Base-by-base conservation (phyloP, 64 coral and sea anemone species). In the Stylophora pistillata region DNA sequence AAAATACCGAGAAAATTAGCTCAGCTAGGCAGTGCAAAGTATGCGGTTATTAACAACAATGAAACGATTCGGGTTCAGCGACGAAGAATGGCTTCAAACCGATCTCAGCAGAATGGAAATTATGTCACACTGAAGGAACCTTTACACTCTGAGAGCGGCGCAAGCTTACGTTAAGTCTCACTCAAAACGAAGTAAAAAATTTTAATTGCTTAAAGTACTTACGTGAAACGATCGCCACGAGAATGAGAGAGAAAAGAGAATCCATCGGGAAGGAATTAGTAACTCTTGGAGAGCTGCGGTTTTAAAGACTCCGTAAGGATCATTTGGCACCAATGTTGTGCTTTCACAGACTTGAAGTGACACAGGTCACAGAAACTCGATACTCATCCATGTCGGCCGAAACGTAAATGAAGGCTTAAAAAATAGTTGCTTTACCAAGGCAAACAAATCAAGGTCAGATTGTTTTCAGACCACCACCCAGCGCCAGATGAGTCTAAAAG, bases 371-470 rank as follows among this genome's bases (percentile, higher is more conserved):
- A 37, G 80, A 84, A 84, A 84, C 61, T 84, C 80, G 62, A 84
- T 84, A 68, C 23, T 11, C 64, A 25, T 12, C 21, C 23, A 26
- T 68, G 37, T 59, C 77, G 77, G 15, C 55, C 55, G 14, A 59
- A 60, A 79, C 15, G n/a, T 54, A 60, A 30, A 57, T 30, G 56
- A 58, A 1, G 53, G 41, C 20, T 84, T 37, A 66, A 78, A 33
- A 69, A 69, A 0, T 68, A 69, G 33, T 68, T 84, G 30, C 53
- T 52, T 21, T 68, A 20, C 33, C 58, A 68, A 37, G 47, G 31
- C 80, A 84, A 84, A 84, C 80, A 84, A 69, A 68, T 84, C 69
- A 66, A 34, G 21, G 37, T 47, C 60, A 69, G 61, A 84, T 84
- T 47, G 62, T n/a, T 68, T 52, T 1, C n/a, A 34, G 80, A 68